phyloP scores from a whole-genome alignment of 2,888 invertebrate species.

The Phengaris alcon region DNA sequence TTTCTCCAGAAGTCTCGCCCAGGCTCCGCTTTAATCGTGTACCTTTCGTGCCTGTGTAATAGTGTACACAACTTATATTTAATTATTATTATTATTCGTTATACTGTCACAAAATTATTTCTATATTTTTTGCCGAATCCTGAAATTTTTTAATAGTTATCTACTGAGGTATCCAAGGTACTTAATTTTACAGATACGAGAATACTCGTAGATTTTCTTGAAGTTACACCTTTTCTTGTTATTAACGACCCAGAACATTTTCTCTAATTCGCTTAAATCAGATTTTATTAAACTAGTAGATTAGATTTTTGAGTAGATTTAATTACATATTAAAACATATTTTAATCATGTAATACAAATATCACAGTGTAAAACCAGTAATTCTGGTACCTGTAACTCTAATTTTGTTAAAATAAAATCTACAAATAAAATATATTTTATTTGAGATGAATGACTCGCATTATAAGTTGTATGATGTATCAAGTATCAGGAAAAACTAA shows the following conservation, averaged over 20 bases:
- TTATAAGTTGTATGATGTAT: background rate
- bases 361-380: too few relatives aligned
- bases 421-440: background rate
- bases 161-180: too few relatives aligned
- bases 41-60: slow-evolving; percentile 33
- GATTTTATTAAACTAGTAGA: too few relatives aligned
- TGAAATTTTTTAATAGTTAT: background rate
- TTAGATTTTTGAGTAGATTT: too few relatives aligned
- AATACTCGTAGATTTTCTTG: too few relatives aligned
- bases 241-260: too few relatives aligned
- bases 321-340: too few relatives aligned
- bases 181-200: too few relatives aligned
- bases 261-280: too few relatives aligned
- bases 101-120: background rate
- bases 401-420: background rate
- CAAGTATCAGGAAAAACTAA: background rate
- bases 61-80: background rate
- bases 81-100: background rate
- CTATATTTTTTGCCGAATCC: background rate
- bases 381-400: background rate
- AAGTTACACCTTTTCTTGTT: too few relatives aligned
- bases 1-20: slow-evolving; percentile 59
- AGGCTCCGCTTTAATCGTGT: slow-evolving; percentile 45
- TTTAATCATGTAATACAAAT: too few relatives aligned
- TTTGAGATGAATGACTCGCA: background rate